Percentiles rank a stretch among this genome's conserved stretches.
These are phyloP conservation scores for Vidua macroura DNA, from an alignment of 2,113 vertebrate species.

Conservation along the genomic window DNA sequence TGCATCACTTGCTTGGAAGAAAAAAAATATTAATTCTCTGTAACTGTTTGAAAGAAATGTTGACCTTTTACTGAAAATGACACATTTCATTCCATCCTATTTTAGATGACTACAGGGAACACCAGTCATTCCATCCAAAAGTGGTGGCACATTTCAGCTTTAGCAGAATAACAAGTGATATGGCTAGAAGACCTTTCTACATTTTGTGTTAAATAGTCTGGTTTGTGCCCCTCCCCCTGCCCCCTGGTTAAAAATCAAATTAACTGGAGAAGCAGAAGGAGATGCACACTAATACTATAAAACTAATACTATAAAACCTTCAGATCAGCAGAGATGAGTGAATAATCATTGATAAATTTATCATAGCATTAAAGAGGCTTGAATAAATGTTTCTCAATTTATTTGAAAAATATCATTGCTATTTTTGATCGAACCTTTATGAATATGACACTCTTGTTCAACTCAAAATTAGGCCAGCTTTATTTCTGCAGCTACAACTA, in stretches of 20 bases:
- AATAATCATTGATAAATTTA: neutral
- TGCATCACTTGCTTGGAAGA: neutral
- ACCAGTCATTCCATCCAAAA: neutral
- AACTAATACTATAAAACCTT: neutral
- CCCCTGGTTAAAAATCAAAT: neutral
- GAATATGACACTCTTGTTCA: neutral
- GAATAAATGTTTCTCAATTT: neutral
- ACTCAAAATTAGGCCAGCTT: neutral
- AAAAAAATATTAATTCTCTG: neutral
- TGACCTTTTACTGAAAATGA: neutral
- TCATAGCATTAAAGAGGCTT: neutral
- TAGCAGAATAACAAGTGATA: neutral
- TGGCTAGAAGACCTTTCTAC: rapidly evolving
- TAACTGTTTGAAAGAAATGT: neutral
- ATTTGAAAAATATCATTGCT: neutral
- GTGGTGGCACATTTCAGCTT: neutral
- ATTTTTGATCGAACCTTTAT: neutral
- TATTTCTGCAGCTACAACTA: neutral
- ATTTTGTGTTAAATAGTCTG: neutral
- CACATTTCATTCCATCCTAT: neutral
- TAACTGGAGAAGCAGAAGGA: neutral
- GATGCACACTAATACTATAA: neutral
- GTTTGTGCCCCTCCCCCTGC: neutral
- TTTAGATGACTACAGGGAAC: neutral
- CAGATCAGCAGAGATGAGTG: neutral